Base-by-base conservation (phyloP, 2,888 invertebrate genomes). In the Cantharis rufa region DNA sequence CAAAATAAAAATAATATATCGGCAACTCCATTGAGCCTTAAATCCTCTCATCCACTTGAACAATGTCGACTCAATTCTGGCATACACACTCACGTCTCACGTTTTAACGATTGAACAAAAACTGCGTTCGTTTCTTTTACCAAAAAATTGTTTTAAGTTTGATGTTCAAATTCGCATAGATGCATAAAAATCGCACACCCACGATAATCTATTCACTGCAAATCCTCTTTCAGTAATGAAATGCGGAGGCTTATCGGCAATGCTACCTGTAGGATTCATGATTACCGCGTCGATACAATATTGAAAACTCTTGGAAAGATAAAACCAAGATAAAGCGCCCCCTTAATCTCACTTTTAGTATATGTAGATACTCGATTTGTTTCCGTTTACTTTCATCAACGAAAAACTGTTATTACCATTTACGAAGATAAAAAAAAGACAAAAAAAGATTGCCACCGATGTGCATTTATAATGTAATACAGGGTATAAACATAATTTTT, bases 1-100 rank as follows among this genome's bases (percentile, higher is more conserved):
- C 70, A 70, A 32, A 74, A 74, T 74, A 71, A 71, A 74, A 75
- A 75, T 75, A 75, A 75, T 71, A 75, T 75, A 71, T 75, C 62
- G 76, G 62, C 71, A 72, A 76, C 76, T 72, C 48, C 27, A 61
- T 15, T 63, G 76, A 76, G 68, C 75, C 71, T 18, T 70, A 69
- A 72, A 75, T 48, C 75, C 71, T 71, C 71, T 75, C 75, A 71
- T 75, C 71, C 71, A 28, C 62, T 75, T 71, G 71, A 71, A 71
- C 75, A 75, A 75, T 71, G 75, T 75, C 48, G 66, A 75, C 66
- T 63, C 62, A 63, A 16, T 18, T 75, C 62, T 75, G 70, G 75
- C 71, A 75, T 63, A 69, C 18, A 64, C 28, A 18, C 66, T 70
- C 63, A 74, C 70, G 70, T 70, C n/a, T 48, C 48, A 48, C 48